A percentile compares a stretch with the other conserved stretches of the same genome.
Evolutionary conservation across 1,140 invertebrate genomes (phyloP).

Genomic region (Copidosoma floridanum): DNA sequence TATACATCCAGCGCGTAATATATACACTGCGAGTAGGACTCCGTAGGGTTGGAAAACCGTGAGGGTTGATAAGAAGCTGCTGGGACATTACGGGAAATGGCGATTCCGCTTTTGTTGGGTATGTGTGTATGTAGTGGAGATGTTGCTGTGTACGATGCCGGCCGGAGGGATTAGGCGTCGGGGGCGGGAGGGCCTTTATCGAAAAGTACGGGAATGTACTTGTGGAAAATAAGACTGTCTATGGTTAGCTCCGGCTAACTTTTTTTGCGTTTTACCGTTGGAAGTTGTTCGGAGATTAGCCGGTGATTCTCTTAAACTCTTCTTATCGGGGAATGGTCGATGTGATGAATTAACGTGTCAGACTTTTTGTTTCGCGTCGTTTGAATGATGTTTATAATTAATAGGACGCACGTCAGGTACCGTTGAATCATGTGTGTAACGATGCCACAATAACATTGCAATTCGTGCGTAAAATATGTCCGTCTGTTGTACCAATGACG

Average conservation of each 20-base stretch:
- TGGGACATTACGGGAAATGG: constrained; percentile 6
- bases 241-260: not conserved
- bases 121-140: not conserved
- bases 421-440: no score
- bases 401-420: no score
- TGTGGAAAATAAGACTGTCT: no score
- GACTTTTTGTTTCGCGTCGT: no score
- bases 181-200: not conserved
- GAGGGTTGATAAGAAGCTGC: constrained; percentile 17
- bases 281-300: constrained; percentile 1
- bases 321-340: not conserved
- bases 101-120: constrained; percentile 10
- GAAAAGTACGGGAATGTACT: constrained; percentile 1
- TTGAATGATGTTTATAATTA: no score
- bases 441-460: no score
- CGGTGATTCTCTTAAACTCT: constrained; percentile 6
- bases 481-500: constrained; percentile 7
- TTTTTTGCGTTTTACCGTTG: not conserved
- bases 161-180: not conserved
- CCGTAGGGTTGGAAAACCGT: not conserved
- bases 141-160: not conserved
- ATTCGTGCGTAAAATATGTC: no score
- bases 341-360: no score
- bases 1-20: not conserved
- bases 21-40: no score